A percentile compares a stretch with the other conserved stretches of the same genome.
Conservation (phyloP, 1,140 invertebrate species). For the Calliopsis andreniformis region DNA sequence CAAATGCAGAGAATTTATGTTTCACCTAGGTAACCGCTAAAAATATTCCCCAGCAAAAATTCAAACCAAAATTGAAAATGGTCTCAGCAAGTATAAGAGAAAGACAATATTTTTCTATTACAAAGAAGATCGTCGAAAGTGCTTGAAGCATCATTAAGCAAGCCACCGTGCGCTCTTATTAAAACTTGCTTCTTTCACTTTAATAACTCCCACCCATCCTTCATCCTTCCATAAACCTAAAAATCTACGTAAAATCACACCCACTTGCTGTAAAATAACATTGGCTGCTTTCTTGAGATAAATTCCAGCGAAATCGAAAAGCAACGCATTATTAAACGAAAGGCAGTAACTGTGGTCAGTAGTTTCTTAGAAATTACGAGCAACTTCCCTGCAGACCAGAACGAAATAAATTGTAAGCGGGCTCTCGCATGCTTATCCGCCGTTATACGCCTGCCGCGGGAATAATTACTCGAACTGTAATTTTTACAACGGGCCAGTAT, state of each 20-base stretch:
- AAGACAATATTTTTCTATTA: too few species aligned
- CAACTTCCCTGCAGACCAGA: background rate
- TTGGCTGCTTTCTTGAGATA: background rate
- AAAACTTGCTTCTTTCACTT: too few species aligned
- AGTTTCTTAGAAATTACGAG: background rate
- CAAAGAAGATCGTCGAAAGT: too few species aligned
- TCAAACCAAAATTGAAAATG: too few species aligned
- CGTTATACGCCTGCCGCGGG: conserved; percentile 24
- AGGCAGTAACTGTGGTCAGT: background rate
- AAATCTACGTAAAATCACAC: background rate
- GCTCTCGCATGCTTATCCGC: conserved; percentile 39
- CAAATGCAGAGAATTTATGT: too few species aligned
- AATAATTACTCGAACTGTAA: conserved; percentile 40
- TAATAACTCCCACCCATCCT: too few species aligned
- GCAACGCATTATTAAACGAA: background rate
- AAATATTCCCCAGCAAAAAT: too few species aligned
- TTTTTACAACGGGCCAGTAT: conserved; percentile 26
- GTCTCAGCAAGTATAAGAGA: too few species aligned
- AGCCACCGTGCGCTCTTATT: too few species aligned
- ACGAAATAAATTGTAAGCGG: conserved; percentile 6
- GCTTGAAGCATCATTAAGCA: too few species aligned
- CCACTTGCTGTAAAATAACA: background rate
- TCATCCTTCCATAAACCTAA: too few species aligned
- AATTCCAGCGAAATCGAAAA: background rate
- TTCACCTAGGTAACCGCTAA: too few species aligned